A percentile compares a stretch with the other conserved stretches of the same genome.
These are phyloP conservation scores for Sus cebifrons DNA, from an alignment of 2,797 vertebrate genomes.

Conservation along the genomic window DNA sequence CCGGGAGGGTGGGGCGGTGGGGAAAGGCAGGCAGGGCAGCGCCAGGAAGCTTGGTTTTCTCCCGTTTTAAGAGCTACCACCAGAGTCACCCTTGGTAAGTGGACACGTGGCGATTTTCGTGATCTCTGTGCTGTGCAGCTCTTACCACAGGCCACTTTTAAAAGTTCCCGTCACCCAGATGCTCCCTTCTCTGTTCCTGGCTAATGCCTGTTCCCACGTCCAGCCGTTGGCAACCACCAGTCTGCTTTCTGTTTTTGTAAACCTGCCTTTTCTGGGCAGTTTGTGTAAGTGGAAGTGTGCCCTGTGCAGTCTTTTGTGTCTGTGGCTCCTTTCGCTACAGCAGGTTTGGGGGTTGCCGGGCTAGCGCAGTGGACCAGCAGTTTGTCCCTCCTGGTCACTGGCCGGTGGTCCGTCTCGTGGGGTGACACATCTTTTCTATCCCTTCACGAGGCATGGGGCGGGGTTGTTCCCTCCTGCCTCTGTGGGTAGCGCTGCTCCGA, in stretches of 20 bases:
- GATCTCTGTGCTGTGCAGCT: neutral
- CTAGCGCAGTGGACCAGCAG: accelerated
- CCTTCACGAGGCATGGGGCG: too few species aligned
- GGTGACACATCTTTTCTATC: accelerated
- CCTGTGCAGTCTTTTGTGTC: neutral
- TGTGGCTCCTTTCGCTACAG: neutral
- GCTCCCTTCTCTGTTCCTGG: neutral
- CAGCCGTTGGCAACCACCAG: accelerated
- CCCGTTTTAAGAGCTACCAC: neutral
- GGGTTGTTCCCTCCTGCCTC: neutral
- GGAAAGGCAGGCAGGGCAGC: neutral
- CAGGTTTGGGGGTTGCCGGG: neutral
- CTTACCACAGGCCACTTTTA: neutral
- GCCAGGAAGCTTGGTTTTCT: neutral
- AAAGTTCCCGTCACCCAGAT: neutral
- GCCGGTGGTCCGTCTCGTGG: accelerated
- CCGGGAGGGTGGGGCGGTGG: neutral
- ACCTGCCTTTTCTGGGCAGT: neutral
- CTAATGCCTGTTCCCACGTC: neutral
- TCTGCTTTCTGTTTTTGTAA: neutral
- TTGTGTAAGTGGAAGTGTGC: accelerated
- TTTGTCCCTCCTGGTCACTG: neutral
- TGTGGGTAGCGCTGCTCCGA: neutral
- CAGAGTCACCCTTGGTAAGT: neutral
- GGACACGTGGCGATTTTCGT: neutral